Base-by-base conservation (phyloP, 2,113 vertebrate genomes). In the Turnix velox region DNA sequence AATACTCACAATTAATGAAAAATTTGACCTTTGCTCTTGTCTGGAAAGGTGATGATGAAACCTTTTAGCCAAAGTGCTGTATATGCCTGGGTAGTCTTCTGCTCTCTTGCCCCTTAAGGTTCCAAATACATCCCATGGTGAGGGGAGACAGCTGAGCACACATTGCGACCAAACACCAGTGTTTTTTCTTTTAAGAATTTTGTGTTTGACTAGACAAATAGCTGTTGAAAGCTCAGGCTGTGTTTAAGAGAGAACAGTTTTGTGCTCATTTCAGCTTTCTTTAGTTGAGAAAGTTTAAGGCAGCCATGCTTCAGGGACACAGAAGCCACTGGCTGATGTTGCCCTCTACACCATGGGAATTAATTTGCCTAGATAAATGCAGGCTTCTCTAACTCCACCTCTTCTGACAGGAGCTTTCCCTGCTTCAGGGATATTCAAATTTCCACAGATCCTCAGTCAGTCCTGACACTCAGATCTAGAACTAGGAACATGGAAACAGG, bases 101-200 rank as follows among this genome's bases (percentile, higher is more conserved):
- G 77, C 69, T 71, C 43, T 23, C 10, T 12, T 48, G 46, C 2
- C 35, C 40, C 14, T 16, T 63, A 61, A 68, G 1, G 30, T 78
- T 37, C 46, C 61, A 57, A 68, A 45, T 1, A 4, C 9, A 24
- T 79, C 0, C 68, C 24, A 75, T 92, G 84, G 94, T 93, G 90
- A 74, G 31, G 54, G 33, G 43, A 94, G 94, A 95, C 88, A 87
- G 66, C 73, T 87, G 63, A 91, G 71, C 87, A 96, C 33, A 91
- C 54, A 75, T 30, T 68, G 54, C 49, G 78, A 52, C 37, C 61
- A 88, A 84, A 90, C 33, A 68, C 12, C 8, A 13, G 24, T 27
- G 54, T 25, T 45, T 69, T 77, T 67, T 81, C n/a, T 89, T 37
- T 15, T 2, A 55, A 63, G 23, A 49, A 59, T 51, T 90, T 94